Evolutionary conservation across 2,888 invertebrate species (phyloP), one percentile per base, ranked within the genome.

Genomic region (Dexiosoma caninum): DNA sequence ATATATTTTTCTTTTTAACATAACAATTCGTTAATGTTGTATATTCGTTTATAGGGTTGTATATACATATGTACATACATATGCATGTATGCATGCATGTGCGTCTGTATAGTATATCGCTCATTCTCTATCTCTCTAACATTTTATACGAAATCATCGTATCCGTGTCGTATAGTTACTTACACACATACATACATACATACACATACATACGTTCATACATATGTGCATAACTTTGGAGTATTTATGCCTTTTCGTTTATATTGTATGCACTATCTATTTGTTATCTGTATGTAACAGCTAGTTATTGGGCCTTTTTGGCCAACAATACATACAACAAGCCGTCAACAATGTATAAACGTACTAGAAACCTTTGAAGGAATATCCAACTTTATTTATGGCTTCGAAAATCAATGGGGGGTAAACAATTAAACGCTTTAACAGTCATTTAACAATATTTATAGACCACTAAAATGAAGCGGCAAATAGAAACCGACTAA

Each of bases 361-460:
- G n/a, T 27, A 32, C 6, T 14, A 32, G 9, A 62, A 64, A 51
- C 78, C 37, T 66, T 74, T 79, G 57, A 74, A 62, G 69, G 69
- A 62, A 69, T 75, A 59, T 44, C 67, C 55, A 74, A 67, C 59
- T 51, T 30, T 70, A 80, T 76, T 80, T 81, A 81, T 77, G 81
- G 76, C 71, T 72, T 32, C 32, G 55, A 69, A 76, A 71, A 77
- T 72, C 77, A 77, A 81, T 77, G 81, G 81, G 81, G 81, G 81
- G 81, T 81, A 81, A 81, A 77, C 81, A 81, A 81, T 81, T 81
- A 81, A 81, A 81, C 81, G 81, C 81, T 81, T 80, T 77, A 81
- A 81, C 72, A 81, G 81, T 72, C 81, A 77, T 81, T 81, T 81
- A 81, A 81, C 81, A 81, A 81, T 77, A 81, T 81, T 81, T 81